Evolutionary conservation across 2,797 vertebrate genomes (phyloP), one percentile per base, ranked within the genome.

Genomic region (Poecilia wingei): DNA sequence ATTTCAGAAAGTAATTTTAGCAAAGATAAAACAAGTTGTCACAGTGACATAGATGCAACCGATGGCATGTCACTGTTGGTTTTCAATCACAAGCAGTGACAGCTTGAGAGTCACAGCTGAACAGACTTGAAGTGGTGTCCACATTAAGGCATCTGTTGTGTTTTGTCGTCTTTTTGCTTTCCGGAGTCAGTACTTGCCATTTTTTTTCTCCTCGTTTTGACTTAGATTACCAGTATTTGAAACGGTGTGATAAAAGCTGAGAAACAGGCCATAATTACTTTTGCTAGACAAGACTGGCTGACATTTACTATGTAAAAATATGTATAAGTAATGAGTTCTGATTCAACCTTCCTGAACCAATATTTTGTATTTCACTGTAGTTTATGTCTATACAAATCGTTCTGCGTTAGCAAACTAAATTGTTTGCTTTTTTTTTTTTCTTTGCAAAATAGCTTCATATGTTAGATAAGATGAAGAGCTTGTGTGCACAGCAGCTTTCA

Each of bases 101-200:
- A 91, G 88, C 89, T 91, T 91, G 91, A 86, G 78, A 83, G 80
- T 47, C 84, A 85, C 76, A 88, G 53, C 76, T n/a, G 74, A 82
- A 72, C 87, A 85, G 78, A 76, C 85, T 84, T 80, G 28, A 88
- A 88, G 77, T 84, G 78, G 43, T 49, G 39, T 73, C 41, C 78
- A 79, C 64, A 76, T 51, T 6, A 10, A 79, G 74, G 72, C 83
- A 86, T 90, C 87, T 90, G 90, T 47, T 93, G 87, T 46, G 66
- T 73, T 79, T 79, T 74, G 51, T 51, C 47, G 31, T 68, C 51
- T 39, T 61, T 75, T 61, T 80, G 55, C 47, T 80, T n/a, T 69
- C 13, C 79, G 64, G 72, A 69, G 68, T 78, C 25, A 79, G 49
- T 72, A 57, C 5, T 0, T 6, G 4, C 6, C 10, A 31, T 18